Evolutionary conservation across 2,888 invertebrate genomes (phyloP), one percentile per base, ranked within the genome.

Genomic region (Drosophila buzzatii): DNA sequence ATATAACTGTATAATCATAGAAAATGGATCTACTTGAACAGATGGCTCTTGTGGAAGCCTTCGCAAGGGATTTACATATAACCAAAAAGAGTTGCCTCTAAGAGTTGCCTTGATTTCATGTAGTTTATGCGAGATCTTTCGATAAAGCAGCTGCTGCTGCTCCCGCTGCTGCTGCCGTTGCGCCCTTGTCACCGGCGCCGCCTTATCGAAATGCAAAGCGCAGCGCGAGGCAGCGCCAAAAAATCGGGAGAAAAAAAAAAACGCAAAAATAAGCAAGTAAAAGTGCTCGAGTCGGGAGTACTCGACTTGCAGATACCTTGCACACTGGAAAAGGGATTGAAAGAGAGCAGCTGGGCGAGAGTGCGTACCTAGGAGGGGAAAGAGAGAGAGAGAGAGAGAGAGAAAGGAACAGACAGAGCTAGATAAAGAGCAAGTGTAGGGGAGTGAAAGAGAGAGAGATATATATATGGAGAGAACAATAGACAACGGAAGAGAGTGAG

Each of bases 181-280:
- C 37, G 53, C 53, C 39, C 39, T 55, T 53, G 23, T 18, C 55
- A 41, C 39, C 53, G 10, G 23, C 23, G 10, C 27, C 55, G 55
- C 79, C 79, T 70, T 67, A 52, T 70, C 44, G 62, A 67, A 79
- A 78, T 75, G 79, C 79, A 79, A 79, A 69, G 49, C 67, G 56
- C 51, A 59, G 35, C 33, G 49, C 49, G 31, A 49, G 1, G 51
- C 51, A 51, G 33, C 51, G 33, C 33, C 51, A 51, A 51, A 51
- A 33, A 51, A 35, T 33, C 18, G 31, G 31, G 31, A 49, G 49
- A 18, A 35, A 51, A 51, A 51, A 51, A 51, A 51, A 33, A 51
- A 20, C 7, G 10, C 31, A 56, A 57, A 41, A 49, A 33, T 37
- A 35, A 39, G 51, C 31, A 10, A 49, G 31, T 31, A 49, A 49